phyloP scores from a whole-genome alignment of 2,888 invertebrate species.

The Furcula furcula region DNA sequence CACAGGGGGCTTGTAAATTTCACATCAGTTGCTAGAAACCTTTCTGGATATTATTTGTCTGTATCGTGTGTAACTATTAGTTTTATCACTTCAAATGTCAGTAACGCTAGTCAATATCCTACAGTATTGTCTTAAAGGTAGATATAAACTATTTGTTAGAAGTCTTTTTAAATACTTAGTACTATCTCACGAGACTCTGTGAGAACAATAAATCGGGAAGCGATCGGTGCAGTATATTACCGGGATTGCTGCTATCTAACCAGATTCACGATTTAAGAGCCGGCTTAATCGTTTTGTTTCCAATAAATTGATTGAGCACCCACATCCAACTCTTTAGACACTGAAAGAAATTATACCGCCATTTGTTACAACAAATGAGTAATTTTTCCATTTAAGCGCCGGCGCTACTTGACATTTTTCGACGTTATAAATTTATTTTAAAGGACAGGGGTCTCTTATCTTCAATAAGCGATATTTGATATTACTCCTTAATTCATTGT shows the following conservation, averaged over 20 bases:
- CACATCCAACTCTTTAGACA: slow-evolving; percentile 40
- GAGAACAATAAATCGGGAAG: slow-evolving; percentile 59
- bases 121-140: slow-evolving; percentile 11
- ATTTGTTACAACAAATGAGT: slow-evolving; percentile 31
- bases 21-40: slow-evolving; percentile 57
- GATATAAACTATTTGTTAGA: slow-evolving; percentile 41
- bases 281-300: slow-evolving; percentile 62
- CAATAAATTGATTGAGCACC: slow-evolving; percentile 57
- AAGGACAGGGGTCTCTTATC: slow-evolving; percentile 46
- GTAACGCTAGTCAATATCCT: neutral
- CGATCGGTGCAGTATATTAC: slow-evolving; percentile 58
- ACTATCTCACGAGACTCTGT: slow-evolving; percentile 38
- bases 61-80: slow-evolving; percentile 35
- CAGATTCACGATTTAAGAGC: slow-evolving; percentile 65
- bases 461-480: slow-evolving; percentile 49
- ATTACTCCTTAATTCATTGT: slow-evolving; percentile 63
- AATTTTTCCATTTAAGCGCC: slow-evolving; percentile 27
- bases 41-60: slow-evolving; percentile 27
- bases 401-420: slow-evolving; percentile 36
- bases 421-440: slow-evolving; percentile 49
- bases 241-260: slow-evolving; percentile 66
- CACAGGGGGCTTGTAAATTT: slow-evolving; percentile 65
- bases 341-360: slow-evolving; percentile 29
- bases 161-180: slow-evolving; percentile 40
- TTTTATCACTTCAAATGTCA: slow-evolving; percentile 44